Evolutionary conservation across 2,888 invertebrate genomes (phyloP).

Genomic region (Autographa pulchrina): DNA sequence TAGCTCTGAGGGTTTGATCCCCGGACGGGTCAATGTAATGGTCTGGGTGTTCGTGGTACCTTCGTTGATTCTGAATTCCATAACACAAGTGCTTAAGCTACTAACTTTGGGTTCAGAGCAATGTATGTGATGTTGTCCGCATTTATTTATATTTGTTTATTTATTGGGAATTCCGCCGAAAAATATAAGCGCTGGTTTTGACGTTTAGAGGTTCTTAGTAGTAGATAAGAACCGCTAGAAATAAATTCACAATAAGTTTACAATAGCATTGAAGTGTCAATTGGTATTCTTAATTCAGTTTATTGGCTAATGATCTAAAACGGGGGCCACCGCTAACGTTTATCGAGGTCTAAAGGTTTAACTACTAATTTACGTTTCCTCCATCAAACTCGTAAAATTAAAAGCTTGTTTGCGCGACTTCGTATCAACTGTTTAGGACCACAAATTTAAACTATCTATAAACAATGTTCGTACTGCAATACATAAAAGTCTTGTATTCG

Average conservation of each 20-base stretch:
- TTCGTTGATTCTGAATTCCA: no score
- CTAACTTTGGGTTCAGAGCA: no score
- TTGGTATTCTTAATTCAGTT: slow-evolving; percentile 42
- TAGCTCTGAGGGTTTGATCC: no score
- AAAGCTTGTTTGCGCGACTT: slow-evolving; percentile 3
- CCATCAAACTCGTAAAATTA: slow-evolving; percentile 33
- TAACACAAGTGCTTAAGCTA: no score
- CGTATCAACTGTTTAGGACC: slow-evolving; percentile 10
- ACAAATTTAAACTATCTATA: slow-evolving; percentile 26
- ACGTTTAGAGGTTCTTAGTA: no score
- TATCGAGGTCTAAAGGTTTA: slow-evolving; percentile 29
- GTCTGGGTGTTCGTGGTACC: no score
- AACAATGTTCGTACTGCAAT: slow-evolving; percentile 19
- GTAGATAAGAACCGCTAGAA: not conserved
- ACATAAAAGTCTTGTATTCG: slow-evolving; percentile 12
- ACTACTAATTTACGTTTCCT: slow-evolving; percentile 41
- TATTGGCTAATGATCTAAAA: slow-evolving; percentile 41
- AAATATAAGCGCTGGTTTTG: no score
- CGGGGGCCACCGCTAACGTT: slow-evolving; percentile 14
- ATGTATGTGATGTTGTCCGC: no score
- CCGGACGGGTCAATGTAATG: no score
- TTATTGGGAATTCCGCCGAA: no score
- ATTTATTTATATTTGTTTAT: no score
- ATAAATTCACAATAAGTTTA: not conserved
- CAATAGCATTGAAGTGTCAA: slow-evolving; percentile 32